phyloP scores from a whole-genome alignment of 2,113 vertebrate genomes.

The Charina bottae region DNA sequence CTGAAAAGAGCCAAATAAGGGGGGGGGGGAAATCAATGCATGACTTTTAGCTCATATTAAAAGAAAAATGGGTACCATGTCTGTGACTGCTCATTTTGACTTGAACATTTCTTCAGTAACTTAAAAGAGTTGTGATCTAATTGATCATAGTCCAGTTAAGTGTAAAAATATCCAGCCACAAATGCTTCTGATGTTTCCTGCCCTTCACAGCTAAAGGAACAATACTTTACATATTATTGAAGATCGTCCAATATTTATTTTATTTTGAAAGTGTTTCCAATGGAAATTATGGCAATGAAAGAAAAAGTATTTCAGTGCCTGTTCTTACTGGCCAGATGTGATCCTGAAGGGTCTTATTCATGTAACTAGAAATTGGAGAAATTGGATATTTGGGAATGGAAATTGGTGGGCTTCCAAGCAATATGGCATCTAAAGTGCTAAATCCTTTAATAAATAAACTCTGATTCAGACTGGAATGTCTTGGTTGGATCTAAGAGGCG shows the following conservation, averaged over 20 bases:
- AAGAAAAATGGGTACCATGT: not conserved
- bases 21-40: not conserved
- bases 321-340: constrained; percentile 49
- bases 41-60: not conserved
- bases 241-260: constrained; percentile 47
- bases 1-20: not conserved
- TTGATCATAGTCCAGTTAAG: constrained; percentile 1
- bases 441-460: constrained; percentile 84
- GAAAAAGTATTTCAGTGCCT: constrained; percentile 58
- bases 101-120: constrained; percentile 1
- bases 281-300: constrained; percentile 53
- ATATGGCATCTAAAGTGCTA: constrained; percentile 80
- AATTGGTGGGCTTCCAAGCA: constrained; percentile 79
- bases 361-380: constrained; percentile 73
- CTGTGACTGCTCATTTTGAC: not conserved
- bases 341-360: constrained; percentile 64
- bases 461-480: constrained; percentile 81
- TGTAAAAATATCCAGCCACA: constrained; percentile 23
- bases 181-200: not conserved
- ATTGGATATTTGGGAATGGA: constrained; percentile 79
- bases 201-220: constrained; percentile 4
- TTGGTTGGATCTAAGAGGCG: constrained; percentile 81
- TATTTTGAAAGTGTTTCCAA: constrained; percentile 47
- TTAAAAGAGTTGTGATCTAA: not conserved
- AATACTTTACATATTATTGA: constrained; percentile 22